phyloP scores from a whole-genome alignment of 2,888 invertebrate species.

The Ganaspis brasiliensis region DNA sequence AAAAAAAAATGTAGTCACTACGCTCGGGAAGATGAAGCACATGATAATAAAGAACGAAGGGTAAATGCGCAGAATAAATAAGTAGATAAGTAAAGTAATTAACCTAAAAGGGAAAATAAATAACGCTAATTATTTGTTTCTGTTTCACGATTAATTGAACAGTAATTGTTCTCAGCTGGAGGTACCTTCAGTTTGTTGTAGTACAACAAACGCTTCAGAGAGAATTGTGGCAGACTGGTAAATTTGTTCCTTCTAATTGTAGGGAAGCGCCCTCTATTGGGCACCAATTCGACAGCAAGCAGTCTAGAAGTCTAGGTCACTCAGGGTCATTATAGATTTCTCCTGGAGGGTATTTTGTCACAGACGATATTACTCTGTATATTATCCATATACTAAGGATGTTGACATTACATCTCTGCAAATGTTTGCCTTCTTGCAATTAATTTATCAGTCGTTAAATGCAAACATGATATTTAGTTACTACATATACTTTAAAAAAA shows the following conservation, averaged over 20 bases:
- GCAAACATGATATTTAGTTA: neutral
- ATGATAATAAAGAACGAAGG: too few species aligned
- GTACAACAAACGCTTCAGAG: conserved; percentile 19
- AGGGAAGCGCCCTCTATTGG: conserved; percentile 26
- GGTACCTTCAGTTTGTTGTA: conserved; percentile 11
- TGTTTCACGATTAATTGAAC: conserved; percentile 17
- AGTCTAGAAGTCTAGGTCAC: conserved; percentile 25
- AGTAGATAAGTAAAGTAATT: too few species aligned
- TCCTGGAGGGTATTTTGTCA: conserved; percentile 14
- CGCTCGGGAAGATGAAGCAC: too few species aligned
- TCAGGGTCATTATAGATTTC: conserved; percentile 11
- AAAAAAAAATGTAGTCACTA: too few species aligned
- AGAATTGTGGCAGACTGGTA: conserved; percentile 24
- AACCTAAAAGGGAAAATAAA: neutral
- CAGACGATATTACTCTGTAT: neutral
- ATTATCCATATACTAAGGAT: neutral
- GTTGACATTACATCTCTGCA: neutral
- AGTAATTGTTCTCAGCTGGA: neutral
- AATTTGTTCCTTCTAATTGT: conserved; percentile 41
- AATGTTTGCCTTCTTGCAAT: conserved; percentile 15
- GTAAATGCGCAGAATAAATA: too few species aligned
- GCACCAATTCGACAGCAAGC: conserved; percentile 9
- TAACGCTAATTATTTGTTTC: neutral
- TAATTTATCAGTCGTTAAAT: neutral
- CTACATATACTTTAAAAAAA: neutral